A percentile compares a stretch with the other conserved stretches of the same genome.
phyloP scores from a whole-genome alignment of 1,140 invertebrate species.

The Hirudo medicinalis region DNA sequence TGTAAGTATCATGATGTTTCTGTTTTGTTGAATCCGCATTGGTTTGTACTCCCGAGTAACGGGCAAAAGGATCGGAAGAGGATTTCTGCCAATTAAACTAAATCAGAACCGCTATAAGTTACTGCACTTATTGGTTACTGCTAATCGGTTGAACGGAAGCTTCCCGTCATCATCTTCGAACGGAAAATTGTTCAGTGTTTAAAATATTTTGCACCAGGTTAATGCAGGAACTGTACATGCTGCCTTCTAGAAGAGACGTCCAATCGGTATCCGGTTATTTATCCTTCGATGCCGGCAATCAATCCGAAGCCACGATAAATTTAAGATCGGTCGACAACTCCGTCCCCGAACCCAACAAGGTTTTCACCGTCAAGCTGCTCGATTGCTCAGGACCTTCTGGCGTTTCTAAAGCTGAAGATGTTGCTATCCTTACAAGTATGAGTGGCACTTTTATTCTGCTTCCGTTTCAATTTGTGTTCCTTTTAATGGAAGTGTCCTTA shows the following conservation, averaged over 20 bases:
- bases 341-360: slow-evolving; percentile 34
- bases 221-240: slow-evolving; percentile 28
- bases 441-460: no score
- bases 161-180: no score
- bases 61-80: no score
- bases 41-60: no score
- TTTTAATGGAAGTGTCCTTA: no score
- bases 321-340: slow-evolving; percentile 31
- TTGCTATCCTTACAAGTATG: slow-evolving; percentile 33
- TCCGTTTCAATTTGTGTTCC: no score
- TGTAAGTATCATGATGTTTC: slow-evolving; percentile 11
- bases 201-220: slow-evolving; percentile 26
- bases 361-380: slow-evolving; percentile 33
- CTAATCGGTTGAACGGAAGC: no score
- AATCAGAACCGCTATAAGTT: no score
- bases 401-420: slow-evolving; percentile 27
- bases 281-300: slow-evolving; percentile 24
- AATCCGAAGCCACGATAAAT: slow-evolving; percentile 23
- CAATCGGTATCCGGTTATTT: slow-evolving; percentile 33
- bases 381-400: slow-evolving; percentile 31
- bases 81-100: no score
- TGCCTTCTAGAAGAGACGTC: slow-evolving; percentile 29
- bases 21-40: no score
- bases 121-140: no score
- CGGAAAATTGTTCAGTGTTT: no score